A percentile compares a stretch with the other conserved stretches of the same genome.
Conservation (phyloP, 2,888 invertebrate species). For the Tetropium fuscum region DNA sequence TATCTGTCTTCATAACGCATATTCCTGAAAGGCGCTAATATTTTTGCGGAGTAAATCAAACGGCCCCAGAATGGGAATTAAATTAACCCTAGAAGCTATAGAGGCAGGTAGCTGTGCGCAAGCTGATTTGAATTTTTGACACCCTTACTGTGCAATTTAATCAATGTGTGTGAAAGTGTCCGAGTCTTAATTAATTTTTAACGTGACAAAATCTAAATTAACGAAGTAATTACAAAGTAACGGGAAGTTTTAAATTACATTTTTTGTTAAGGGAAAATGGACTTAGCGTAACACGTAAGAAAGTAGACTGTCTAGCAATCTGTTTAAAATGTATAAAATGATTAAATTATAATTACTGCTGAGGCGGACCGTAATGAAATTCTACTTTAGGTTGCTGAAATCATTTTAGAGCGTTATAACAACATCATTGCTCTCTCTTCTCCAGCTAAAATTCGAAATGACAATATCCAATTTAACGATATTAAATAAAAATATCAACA, state of each 20-base stretch:
- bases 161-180: constrained; percentile 1
- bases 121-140: too few relatives aligned
- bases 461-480: constrained; percentile 42
- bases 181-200: constrained; percentile 5
- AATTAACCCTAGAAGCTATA: background rate
- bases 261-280: constrained; percentile 36
- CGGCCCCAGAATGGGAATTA: constrained; percentile 6
- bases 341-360: constrained; percentile 55
- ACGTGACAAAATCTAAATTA: constrained; percentile 38
- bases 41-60: too few relatives aligned
- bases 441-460: constrained; percentile 37
- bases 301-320: constrained; percentile 51
- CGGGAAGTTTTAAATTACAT: constrained; percentile 45
- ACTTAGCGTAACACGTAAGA: constrained; percentile 43
- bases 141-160: background rate
- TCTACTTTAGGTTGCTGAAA: constrained; percentile 50
- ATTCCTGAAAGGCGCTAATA: too few relatives aligned
- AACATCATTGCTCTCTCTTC: constrained; percentile 25
- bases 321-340: constrained; percentile 53
- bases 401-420: constrained; percentile 34
- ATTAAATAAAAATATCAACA: constrained; percentile 41
- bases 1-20: too few relatives aligned
- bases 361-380: constrained; percentile 51
- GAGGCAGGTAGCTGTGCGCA: too few relatives aligned
- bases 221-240: constrained; percentile 45